Base-by-base conservation (phyloP, 2,113 vertebrate species). In the Australoheros scitulus region DNA sequence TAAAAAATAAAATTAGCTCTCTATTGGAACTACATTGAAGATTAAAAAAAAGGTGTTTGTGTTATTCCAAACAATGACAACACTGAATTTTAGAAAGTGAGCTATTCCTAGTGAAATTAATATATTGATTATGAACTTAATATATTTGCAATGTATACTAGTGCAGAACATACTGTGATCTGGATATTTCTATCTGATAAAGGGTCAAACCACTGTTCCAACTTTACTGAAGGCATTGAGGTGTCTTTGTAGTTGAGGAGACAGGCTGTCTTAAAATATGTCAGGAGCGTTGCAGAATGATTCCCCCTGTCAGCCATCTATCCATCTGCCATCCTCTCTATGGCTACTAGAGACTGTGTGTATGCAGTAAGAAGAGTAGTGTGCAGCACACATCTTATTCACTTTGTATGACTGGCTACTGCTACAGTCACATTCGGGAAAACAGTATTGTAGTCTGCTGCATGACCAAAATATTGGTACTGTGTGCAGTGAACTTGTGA, bases 301-400 rank as follows among this genome's bases (percentile, higher is more conserved):
- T 65, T 79, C 29, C 24, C 56, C 52, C 5, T 36, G 13, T 78
- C 57, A 77, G 18, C 72, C 5, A 4, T 84, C 22, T 50, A 26
- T 83, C 38, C 80, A 77, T 26, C 60, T 61, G 17, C 77, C 59
- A 78, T 59, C 61, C 68, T 76, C 50, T 57, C 3, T 47, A 52
- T 59, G 38, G 26, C 36, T 52, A 81, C 41, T 64, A 60, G 47
- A 84, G 47, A 92, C 87, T 70, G 75, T 82, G 15, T 87, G 61
- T 47, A 32, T 87, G 64, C 75, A 84, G 10, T 77, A 13, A 79
- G 18, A 80, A 76, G 43, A 20, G 7, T 60, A 80, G 64, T 24
- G 14, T 77, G 36, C 10, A 47, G 29, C 64, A 83, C 72, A 58
- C 32, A 80, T 61, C 15, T 65, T 20, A 88, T 58, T 82, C 34